Evolutionary conservation across 2,888 invertebrate species (phyloP).

Genomic region (Torymus tubicola): DNA sequence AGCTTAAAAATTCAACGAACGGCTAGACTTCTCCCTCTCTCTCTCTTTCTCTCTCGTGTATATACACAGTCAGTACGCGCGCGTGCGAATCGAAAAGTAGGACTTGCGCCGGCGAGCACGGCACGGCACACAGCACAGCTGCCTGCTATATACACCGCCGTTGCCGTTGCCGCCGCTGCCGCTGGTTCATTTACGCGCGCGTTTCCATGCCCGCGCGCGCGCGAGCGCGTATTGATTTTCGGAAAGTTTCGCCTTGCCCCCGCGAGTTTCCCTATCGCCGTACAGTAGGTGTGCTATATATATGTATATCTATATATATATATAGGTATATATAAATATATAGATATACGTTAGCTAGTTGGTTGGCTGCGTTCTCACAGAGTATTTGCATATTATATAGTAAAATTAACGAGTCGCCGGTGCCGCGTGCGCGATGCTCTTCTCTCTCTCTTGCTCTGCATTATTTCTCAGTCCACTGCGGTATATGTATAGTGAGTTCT

Average conservation of each 20-base stretch:
- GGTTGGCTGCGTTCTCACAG: slow-evolving; percentile 8
- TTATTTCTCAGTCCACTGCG: slow-evolving; percentile 50
- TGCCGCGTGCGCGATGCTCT: slow-evolving; percentile 23
- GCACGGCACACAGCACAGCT: too few relatives aligned
- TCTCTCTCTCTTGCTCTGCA: slow-evolving; percentile 2
- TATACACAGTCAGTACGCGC: too few relatives aligned
- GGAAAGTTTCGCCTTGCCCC: slow-evolving; percentile 60
- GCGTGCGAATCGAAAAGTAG: slow-evolving; percentile 52
- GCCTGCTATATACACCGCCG: background rate
- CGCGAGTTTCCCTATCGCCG: slow-evolving; percentile 49
- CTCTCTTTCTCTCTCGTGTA: background rate
- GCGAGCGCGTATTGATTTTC: slow-evolving; percentile 59
- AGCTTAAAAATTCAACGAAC: slow-evolving; percentile 53
- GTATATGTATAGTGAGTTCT: background rate
- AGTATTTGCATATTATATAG: slow-evolving; percentile 54
- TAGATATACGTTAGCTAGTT: background rate
- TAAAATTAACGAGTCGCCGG: slow-evolving; percentile 51
- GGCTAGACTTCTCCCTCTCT: background rate
- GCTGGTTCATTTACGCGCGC: slow-evolving; percentile 59
- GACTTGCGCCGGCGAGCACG: slow-evolving; percentile 31
- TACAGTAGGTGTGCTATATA: background rate
- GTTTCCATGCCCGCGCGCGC: slow-evolving; percentile 56
- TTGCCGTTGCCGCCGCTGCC: background rate
- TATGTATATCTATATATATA: background rate
- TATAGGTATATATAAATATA: background rate